Evolutionary conservation across 1,140 invertebrate genomes (phyloP).

Genomic region (Tachypleus tridentatus): DNA sequence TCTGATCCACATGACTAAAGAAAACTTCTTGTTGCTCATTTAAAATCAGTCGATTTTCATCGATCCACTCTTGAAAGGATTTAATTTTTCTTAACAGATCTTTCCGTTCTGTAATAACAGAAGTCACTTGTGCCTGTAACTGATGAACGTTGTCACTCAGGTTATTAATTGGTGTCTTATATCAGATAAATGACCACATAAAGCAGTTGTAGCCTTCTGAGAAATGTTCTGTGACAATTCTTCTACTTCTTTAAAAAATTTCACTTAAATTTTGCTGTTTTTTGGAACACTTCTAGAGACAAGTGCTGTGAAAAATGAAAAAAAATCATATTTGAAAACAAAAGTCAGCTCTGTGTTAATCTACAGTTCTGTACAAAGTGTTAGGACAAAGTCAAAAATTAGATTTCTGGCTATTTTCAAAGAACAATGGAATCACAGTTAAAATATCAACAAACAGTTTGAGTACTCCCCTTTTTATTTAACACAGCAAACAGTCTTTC

Average conservation of each 20-base stretch:
- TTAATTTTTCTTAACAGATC: slow-evolving; percentile 70
- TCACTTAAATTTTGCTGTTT: slow-evolving; percentile 5
- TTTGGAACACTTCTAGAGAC: slow-evolving; percentile 9
- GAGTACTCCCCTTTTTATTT: too few species aligned
- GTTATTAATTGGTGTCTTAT: slow-evolving; percentile 11
- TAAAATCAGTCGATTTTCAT: slow-evolving; percentile 55
- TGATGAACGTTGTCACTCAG: slow-evolving; percentile 8
- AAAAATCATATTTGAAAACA: neutral
- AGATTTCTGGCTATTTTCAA: too few species aligned
- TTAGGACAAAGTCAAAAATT: too few species aligned
- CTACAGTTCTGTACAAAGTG: too few species aligned
- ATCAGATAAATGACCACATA: slow-evolving; percentile 9
- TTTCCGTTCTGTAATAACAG: slow-evolving; percentile 36
- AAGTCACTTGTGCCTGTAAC: slow-evolving; percentile 4
- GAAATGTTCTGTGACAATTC: slow-evolving; percentile 11
- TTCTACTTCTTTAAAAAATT: slow-evolving; percentile 11
- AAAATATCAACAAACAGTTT: too few species aligned
- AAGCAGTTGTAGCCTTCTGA: slow-evolving; percentile 12
- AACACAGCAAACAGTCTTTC: too few species aligned
- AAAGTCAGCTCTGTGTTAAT: too few species aligned
- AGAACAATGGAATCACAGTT: too few species aligned
- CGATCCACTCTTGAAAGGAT: slow-evolving; percentile 73
- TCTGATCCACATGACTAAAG: slow-evolving; percentile 60
- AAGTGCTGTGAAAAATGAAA: slow-evolving; percentile 28
- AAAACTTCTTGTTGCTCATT: slow-evolving; percentile 65